Evolutionary conservation across 2,113 vertebrate species (phyloP).

Genomic region (Actenoides lindsayi): DNA sequence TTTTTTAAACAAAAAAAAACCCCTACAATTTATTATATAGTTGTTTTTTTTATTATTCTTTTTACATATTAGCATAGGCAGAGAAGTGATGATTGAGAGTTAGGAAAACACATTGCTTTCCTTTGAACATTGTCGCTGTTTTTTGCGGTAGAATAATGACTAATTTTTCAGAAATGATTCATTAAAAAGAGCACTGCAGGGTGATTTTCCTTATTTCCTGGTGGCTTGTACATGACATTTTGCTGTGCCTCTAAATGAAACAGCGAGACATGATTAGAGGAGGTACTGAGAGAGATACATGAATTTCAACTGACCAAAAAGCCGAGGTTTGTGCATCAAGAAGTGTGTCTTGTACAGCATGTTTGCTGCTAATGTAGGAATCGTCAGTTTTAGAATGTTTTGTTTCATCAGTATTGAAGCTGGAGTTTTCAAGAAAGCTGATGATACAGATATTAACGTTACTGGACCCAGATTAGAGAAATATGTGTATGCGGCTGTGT

Average conservation of each 20-base stretch:
- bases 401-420: neutral
- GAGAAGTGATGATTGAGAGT: neutral
- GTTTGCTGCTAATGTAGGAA: neutral
- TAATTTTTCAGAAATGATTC: neutral
- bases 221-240: neutral
- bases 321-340: neutral
- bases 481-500: neutral
- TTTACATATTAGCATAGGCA: neutral
- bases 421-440: neutral
- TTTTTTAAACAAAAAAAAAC: neutral
- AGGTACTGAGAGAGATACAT: neutral
- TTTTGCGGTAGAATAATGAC: neutral
- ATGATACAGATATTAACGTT: neutral
- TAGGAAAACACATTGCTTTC: neutral
- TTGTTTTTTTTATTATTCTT: neutral
- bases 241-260: neutral
- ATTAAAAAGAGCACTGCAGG: neutral
- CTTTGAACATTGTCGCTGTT: neutral
- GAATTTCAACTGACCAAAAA: neutral
- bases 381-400: neutral
- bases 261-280: neutral
- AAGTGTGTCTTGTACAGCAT: neutral
- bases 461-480: neutral
- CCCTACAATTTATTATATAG: neutral
- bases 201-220: neutral